A percentile compares a stretch with the other conserved stretches of the same genome.
Evolutionary conservation across 2,797 vertebrate species (phyloP).

Genomic region (Agapornis canus): DNA sequence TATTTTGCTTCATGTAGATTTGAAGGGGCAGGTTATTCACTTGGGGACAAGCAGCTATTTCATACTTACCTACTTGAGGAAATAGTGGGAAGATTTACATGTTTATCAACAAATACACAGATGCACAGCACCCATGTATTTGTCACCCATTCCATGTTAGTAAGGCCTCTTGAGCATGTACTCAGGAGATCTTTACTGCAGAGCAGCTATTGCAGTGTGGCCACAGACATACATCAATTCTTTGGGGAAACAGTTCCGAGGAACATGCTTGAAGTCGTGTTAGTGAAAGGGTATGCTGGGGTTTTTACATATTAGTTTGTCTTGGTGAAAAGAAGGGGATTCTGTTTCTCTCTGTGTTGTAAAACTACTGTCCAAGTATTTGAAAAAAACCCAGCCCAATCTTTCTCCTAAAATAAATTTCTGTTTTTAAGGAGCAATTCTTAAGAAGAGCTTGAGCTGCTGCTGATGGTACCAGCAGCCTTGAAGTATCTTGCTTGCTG

Average conservation of each 20-base stretch:
- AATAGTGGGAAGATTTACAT: background rate
- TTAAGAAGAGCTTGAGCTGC: constrained; percentile 8
- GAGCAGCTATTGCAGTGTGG: background rate
- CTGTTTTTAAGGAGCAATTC: background rate
- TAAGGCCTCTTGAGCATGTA: background rate
- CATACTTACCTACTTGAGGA: background rate
- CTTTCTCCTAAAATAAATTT: background rate
- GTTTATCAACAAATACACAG: background rate
- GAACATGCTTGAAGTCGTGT: background rate
- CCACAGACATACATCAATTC: rapidly evolving
- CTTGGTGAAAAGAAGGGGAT: background rate
- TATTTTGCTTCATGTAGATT: background rate
- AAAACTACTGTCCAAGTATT: background rate
- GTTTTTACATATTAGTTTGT: background rate
- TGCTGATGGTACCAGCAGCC: background rate
- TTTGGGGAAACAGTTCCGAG: background rate
- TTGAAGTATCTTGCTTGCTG: background rate
- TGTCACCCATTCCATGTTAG: background rate
- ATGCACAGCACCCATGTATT: background rate
- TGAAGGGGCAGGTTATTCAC: background rate
- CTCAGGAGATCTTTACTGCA: background rate
- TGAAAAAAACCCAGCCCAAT: background rate
- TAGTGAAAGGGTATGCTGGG: background rate
- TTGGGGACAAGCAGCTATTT: constrained; percentile 4
- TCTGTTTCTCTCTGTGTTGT: background rate